phyloP scores from a whole-genome alignment of 2,888 invertebrate genomes.

The Tortrix viridana region DNA sequence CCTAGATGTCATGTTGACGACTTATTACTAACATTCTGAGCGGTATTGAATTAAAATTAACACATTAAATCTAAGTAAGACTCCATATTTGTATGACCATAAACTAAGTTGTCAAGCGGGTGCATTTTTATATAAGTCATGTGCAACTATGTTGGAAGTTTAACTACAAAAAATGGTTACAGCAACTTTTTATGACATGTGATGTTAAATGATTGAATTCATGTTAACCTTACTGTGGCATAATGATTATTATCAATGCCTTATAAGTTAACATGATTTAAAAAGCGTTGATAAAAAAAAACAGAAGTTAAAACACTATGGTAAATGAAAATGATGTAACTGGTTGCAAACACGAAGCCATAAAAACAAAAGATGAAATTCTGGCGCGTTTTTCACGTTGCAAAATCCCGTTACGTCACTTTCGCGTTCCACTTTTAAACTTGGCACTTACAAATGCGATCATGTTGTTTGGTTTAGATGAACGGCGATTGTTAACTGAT shows the following conservation, averaged over 20 bases:
- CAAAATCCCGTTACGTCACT: conserved; percentile 34
- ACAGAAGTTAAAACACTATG: conserved; percentile 20
- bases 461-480: conserved; percentile 76
- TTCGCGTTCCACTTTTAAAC: conserved; percentile 29
- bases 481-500: conserved; percentile 75
- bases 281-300: not conserved
- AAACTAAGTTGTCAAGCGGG: conserved; percentile 1
- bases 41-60: not conserved
- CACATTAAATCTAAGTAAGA: not conserved
- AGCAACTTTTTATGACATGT: not conserved
- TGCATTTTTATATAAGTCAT: not conserved
- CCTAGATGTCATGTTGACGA: not conserved
- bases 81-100: conserved; percentile 4
- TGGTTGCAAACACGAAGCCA: conserved; percentile 11
- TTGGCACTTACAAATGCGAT: conserved; percentile 78
- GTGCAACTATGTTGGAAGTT: conserved; percentile 3
- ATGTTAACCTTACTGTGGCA: conserved; percentile 9
- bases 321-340: conserved; percentile 7
- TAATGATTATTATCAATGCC: conserved; percentile 2
- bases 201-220: not conserved
- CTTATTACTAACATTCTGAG: not conserved
- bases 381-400: conserved; percentile 23
- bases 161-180: not conserved
- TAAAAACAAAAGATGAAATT: conserved; percentile 12
- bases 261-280: not conserved